Evolutionary conservation across 2,797 vertebrate genomes (phyloP).

Genomic region (Lophius americanus): DNA sequence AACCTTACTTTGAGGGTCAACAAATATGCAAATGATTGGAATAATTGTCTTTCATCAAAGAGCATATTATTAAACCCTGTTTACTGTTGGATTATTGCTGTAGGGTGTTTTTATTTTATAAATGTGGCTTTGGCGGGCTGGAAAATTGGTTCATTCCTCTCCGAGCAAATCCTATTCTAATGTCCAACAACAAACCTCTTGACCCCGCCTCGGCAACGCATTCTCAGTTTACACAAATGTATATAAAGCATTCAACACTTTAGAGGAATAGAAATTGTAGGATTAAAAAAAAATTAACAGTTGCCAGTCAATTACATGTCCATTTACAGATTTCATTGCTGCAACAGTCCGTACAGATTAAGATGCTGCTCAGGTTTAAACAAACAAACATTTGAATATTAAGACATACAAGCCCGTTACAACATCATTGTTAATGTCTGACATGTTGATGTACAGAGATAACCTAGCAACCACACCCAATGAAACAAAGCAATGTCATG

Average conservation of each 20-base stretch:
- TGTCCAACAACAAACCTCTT: conserved; percentile 51
- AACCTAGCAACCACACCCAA: conserved; percentile 41
- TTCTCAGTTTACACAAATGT: too few relatives aligned
- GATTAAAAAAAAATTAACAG: conserved; percentile 2
- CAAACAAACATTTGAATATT: conserved; percentile 37
- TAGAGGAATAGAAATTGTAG: conserved; percentile 20
- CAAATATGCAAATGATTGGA: conserved; percentile 68
- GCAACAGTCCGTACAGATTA: conserved; percentile 24
- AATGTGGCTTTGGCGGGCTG: conserved; percentile 45
- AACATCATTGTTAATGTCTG: conserved; percentile 16
- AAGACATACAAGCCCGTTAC: conserved; percentile 24
- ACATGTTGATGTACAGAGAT: conserved; percentile 11
- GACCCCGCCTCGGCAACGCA: conserved; percentile 16
- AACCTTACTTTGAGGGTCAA: conserved; percentile 54
- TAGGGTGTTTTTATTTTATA: conserved; percentile 59
- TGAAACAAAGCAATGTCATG: conserved; percentile 14
- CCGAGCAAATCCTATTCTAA: conserved; percentile 62
- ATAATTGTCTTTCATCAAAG: conserved; percentile 79
- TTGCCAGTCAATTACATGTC: neutral
- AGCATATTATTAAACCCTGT: conserved; percentile 68
- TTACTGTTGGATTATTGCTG: conserved; percentile 59
- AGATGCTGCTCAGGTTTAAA: conserved; percentile 28
- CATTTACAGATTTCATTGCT: conserved; percentile 22
- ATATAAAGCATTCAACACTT: neutral
- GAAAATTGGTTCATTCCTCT: conserved; percentile 40